These are phyloP conservation scores for Pampus argenteus DNA, from an alignment of 2,797 vertebrate genomes.

Conservation along the genomic window DNA sequence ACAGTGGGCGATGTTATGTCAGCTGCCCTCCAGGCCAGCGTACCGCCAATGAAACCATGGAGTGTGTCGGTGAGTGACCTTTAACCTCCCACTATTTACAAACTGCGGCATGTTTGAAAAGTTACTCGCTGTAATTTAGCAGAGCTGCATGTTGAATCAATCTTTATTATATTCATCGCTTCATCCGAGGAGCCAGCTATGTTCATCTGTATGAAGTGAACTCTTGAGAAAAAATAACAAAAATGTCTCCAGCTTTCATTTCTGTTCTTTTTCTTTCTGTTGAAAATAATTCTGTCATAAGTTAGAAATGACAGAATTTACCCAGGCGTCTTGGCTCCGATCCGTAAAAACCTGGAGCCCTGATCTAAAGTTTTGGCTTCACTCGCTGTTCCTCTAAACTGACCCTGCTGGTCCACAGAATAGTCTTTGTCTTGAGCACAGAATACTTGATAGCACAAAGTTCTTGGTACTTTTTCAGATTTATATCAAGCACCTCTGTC, in stretches of 20 bases:
- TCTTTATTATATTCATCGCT: slow-evolving; percentile 13
- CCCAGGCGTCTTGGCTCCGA: slow-evolving; percentile 22
- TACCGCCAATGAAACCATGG: slow-evolving; percentile 91
- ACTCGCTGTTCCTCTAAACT: slow-evolving; percentile 22
- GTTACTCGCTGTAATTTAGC: neutral
- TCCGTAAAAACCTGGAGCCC: slow-evolving; percentile 6
- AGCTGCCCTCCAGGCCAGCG: slow-evolving; percentile 92
- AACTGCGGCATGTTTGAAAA: neutral
- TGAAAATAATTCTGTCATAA: slow-evolving; percentile 61
- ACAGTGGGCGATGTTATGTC: slow-evolving; percentile 94
- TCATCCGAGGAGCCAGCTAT: slow-evolving; percentile 23
- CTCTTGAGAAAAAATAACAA: slow-evolving; percentile 13
- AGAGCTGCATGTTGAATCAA: slow-evolving; percentile 9
- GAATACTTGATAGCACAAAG: neutral
- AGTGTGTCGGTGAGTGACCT: slow-evolving; percentile 92
- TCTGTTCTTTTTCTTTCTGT: slow-evolving; percentile 41
- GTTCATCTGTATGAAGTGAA: slow-evolving; percentile 11
- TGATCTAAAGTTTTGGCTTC: slow-evolving; percentile 31
- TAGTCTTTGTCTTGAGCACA: neutral
- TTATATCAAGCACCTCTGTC: slow-evolving; percentile 27
- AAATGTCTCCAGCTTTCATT: slow-evolving; percentile 12
- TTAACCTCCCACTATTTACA: slow-evolving; percentile 6
- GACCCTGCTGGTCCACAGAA: neutral
- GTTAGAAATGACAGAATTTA: slow-evolving; percentile 55
- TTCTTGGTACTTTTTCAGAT: slow-evolving; percentile 46